Conservation (phyloP, 2,888 invertebrate species). For the Chrysolina oricalcia region DNA sequence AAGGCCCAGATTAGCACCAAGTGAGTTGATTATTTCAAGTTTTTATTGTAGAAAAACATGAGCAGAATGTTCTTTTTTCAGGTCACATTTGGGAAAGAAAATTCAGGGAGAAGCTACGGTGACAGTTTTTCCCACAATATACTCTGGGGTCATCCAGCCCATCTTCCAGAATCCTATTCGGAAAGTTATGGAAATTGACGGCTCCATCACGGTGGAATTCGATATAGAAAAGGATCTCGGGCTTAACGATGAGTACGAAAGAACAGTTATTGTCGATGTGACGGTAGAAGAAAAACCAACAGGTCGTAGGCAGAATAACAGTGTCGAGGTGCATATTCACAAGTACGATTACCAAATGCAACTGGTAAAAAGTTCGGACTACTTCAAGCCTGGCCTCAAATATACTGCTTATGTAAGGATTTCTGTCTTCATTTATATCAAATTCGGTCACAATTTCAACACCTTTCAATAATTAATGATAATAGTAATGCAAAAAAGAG, state of each 20-base stretch:
- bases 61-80: conserved; percentile 30
- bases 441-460: no score
- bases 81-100: conserved; percentile 79
- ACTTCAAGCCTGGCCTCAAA: conserved; percentile 91
- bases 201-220: conserved; percentile 80
- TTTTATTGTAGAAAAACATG: neutral
- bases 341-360: conserved; percentile 85
- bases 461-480: no score
- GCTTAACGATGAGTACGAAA: conserved; percentile 85
- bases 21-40: conserved; percentile 72
- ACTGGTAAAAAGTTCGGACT: conserved; percentile 86
- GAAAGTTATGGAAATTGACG: conserved; percentile 81
- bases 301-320: conserved; percentile 86
- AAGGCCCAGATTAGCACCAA: conserved; percentile 87
- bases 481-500: no score
- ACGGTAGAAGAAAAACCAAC: conserved; percentile 93
- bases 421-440: neutral
- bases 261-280: conserved; percentile 89
- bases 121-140: conserved; percentile 88
- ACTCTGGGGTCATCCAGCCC: conserved; percentile 85
- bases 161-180: conserved; percentile 82
- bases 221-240: conserved; percentile 84
- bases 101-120: conserved; percentile 90
- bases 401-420: conserved; percentile 85
- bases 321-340: conserved; percentile 83